These are phyloP conservation scores for Vannuccia rotundouncinata DNA, from an alignment of 2,888 invertebrate genomes.

Conservation along the genomic window DNA sequence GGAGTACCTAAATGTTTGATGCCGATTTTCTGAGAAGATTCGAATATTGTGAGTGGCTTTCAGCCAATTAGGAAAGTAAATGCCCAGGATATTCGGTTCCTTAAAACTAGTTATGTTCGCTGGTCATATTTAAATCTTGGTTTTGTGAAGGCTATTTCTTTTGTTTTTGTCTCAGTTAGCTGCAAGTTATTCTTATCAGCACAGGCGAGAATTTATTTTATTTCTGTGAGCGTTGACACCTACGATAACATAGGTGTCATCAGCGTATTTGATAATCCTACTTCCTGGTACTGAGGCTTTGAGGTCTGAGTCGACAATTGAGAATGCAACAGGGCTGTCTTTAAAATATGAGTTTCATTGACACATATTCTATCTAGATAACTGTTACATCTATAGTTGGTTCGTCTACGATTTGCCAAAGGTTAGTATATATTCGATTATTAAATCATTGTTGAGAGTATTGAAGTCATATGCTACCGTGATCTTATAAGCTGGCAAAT, in stretches of 20 bases:
- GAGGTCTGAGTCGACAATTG: not conserved
- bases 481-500: slow-evolving; percentile 4
- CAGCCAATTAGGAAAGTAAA: not conserved
- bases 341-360: slow-evolving; percentile 6
- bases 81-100: not conserved
- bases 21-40: not conserved
- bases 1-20: not conserved
- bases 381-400: not conserved
- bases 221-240: not conserved
- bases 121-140: not conserved
- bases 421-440: slow-evolving; percentile 11
- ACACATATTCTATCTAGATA: not conserved
- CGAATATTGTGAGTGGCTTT: not conserved
- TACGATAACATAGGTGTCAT: slow-evolving; percentile 7
- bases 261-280: slow-evolving; percentile 4
- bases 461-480: slow-evolving; percentile 3
- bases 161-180: not conserved
- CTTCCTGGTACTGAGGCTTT: slow-evolving; percentile 17
- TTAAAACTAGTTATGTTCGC: not conserved
- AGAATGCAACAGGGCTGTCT: not conserved
- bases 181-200: slow-evolving; percentile 6
- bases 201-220: not conserved
- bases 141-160: not conserved
- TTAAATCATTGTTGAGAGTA: slow-evolving; percentile 17
- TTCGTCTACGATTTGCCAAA: slow-evolving; percentile 5